phyloP scores from a whole-genome alignment of 2,888 invertebrate genomes.

The Acanthosoma haemorrhoidale region DNA sequence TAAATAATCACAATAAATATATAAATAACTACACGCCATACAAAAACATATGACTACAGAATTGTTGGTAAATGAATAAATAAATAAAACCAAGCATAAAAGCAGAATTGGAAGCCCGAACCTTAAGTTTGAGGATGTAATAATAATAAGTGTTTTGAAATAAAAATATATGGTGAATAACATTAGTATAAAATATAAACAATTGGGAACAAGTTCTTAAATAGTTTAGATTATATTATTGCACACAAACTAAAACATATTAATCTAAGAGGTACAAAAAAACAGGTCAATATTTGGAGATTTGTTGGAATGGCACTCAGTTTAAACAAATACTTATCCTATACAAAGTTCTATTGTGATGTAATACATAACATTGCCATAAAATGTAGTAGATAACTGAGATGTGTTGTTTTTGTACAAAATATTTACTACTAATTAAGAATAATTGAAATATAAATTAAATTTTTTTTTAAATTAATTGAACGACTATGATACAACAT shows the following conservation, averaged over 20 bases:
- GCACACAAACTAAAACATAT: not conserved
- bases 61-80: not conserved
- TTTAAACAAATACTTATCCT: too few relatives aligned
- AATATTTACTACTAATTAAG: too few relatives aligned
- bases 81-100: not conserved
- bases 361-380: too few relatives aligned
- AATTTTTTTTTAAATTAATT: too few relatives aligned
- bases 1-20: constrained; percentile 11
- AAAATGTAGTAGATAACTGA: too few relatives aligned
- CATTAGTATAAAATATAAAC: not conserved
- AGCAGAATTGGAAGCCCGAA: too few relatives aligned
- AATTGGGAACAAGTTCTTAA: not conserved
- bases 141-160: too few relatives aligned
- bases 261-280: not conserved
- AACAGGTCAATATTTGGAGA: not conserved
- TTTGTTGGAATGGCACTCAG: not conserved
- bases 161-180: not conserved
- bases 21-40: not conserved
- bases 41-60: not conserved
- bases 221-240: not conserved
- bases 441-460: too few relatives aligned
- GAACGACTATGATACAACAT: too few relatives aligned
- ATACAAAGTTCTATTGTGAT: too few relatives aligned
- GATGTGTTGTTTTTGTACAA: too few relatives aligned
- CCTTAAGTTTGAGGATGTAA: too few relatives aligned